Conservation (phyloP, 2,888 invertebrate genomes). For the Drosophila recens region DNA sequence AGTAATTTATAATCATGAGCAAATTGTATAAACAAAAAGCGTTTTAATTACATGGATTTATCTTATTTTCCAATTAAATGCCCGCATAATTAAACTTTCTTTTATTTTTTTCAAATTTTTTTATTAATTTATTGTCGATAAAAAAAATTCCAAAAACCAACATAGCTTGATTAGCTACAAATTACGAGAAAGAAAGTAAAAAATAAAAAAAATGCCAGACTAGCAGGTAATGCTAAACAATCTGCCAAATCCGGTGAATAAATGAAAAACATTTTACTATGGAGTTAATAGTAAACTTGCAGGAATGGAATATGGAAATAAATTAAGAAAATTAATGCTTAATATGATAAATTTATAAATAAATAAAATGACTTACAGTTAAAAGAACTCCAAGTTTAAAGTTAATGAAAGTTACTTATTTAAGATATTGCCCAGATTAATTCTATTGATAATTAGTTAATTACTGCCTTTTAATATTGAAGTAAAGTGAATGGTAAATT, state of each 20-base stretch:
- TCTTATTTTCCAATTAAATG: constrained; percentile 9
- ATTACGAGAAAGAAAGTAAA: constrained; percentile 4
- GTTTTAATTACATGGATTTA: constrained; percentile 8
- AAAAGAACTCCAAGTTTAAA: too few species aligned
- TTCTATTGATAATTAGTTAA: too few species aligned
- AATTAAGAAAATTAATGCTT: not conserved
- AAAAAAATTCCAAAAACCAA: constrained; percentile 15
- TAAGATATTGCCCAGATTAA: too few species aligned
- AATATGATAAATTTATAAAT: too few species aligned
- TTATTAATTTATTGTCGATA: not conserved
- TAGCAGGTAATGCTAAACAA: constrained; percentile 48
- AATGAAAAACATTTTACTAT: constrained; percentile 39
- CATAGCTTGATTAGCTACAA: constrained; percentile 43
- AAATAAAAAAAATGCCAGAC: constrained; percentile 21
- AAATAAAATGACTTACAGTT: too few species aligned
- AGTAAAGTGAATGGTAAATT: not conserved
- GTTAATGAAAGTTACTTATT: too few species aligned
- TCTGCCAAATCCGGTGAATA: constrained; percentile 32
- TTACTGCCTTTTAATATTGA: not conserved
- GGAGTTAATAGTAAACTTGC: not conserved
- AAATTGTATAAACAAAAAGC: constrained; percentile 22
- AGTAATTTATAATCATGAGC: constrained; percentile 33
- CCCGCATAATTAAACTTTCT: not conserved
- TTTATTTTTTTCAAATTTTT: constrained; percentile 1
- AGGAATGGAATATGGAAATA: not conserved